Percentiles rank a stretch among this genome's conserved stretches.
These are phyloP conservation scores for Hermetia illucens DNA, from an alignment of 1,140 invertebrate genomes.

Conservation along the genomic window DNA sequence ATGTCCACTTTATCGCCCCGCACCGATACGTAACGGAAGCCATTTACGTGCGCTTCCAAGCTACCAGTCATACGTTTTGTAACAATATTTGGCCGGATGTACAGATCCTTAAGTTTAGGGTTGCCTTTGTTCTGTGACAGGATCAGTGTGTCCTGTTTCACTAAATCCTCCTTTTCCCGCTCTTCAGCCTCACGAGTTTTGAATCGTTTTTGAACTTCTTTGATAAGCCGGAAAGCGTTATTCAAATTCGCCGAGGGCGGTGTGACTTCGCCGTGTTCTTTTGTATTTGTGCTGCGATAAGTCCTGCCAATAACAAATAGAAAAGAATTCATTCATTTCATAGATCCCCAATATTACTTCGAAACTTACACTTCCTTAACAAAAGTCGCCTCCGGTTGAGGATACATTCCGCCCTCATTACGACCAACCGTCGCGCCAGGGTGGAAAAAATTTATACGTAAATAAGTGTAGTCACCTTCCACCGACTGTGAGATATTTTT, in stretches of 20 bases:
- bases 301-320: conserved; percentile 46
- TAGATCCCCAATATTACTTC: conserved; percentile 3
- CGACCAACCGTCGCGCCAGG: conserved; percentile 91
- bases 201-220: conserved; percentile 98
- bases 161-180: conserved; percentile 94
- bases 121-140: conserved; percentile 93
- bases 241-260: conserved; percentile 93
- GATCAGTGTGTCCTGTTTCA: conserved; percentile 97
- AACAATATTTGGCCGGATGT: conserved; percentile 96
- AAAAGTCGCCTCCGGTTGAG: conserved; percentile 90
- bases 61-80: conserved; percentile 93
- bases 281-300: conserved; percentile 95
- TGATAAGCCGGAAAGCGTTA: conserved; percentile 93
- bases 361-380: conserved; percentile 89
- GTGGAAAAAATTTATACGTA: conserved; percentile 98
- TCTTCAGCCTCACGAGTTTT: conserved; percentile 97
- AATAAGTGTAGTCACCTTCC: conserved; percentile 97
- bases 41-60: conserved; percentile 93
- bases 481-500: conserved; percentile 98
- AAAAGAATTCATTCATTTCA: conserved; percentile 4
- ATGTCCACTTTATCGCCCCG: conserved; percentile 99
- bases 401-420: conserved; percentile 77
- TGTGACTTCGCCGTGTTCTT: conserved; percentile 92
- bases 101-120: conserved; percentile 96
- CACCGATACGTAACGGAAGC: conserved; percentile 95